phyloP scores from a whole-genome alignment of 2,888 invertebrate genomes.

The Drosophila stalkeri region DNA sequence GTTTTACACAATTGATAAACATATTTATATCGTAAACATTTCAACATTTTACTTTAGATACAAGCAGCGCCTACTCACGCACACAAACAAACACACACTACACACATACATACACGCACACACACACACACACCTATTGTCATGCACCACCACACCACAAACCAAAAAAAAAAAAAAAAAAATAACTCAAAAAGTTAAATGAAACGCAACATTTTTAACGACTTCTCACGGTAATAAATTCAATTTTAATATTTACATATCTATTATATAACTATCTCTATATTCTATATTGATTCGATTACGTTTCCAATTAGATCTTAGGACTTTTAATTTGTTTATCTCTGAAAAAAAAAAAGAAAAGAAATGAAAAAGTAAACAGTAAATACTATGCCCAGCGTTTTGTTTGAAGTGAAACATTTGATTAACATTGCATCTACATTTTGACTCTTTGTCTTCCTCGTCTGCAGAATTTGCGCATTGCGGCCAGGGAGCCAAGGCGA shows the following conservation, averaged over 20 bases:
- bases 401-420: slow-evolving; percentile 2
- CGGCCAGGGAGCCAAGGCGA: slow-evolving; percentile 31
- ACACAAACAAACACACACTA: slow-evolving; percentile 39
- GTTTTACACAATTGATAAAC: slow-evolving; percentile 22
- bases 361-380: slow-evolving; percentile 5
- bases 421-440: slow-evolving; percentile 35
- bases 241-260: slow-evolving; percentile 21
- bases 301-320: slow-evolving; percentile 46
- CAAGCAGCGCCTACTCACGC: slow-evolving; percentile 67
- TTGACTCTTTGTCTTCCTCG: slow-evolving; percentile 35
- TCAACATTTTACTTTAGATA: slow-evolving; percentile 64
- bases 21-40: slow-evolving; percentile 28
- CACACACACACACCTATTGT: slow-evolving; percentile 31
- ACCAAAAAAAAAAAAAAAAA: slow-evolving; percentile 42
- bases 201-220: slow-evolving; percentile 54
- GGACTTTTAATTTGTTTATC: slow-evolving; percentile 46
- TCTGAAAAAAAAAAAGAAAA: slow-evolving; percentile 11
- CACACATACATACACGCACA: slow-evolving; percentile 13
- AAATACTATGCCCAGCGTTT: slow-evolving; percentile 15
- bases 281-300: slow-evolving; percentile 30
- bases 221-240: slow-evolving; percentile 54
- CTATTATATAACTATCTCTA: slow-evolving; percentile 14
- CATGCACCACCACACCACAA: slow-evolving; percentile 41
- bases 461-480: slow-evolving; percentile 45
- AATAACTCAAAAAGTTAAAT: slow-evolving; percentile 45